A percentile compares a stretch with the other conserved stretches of the same genome.
These are phyloP conservation scores for Procavia capensis DNA, from an alignment of 2,113 vertebrate genomes.

Conservation along the genomic window DNA sequence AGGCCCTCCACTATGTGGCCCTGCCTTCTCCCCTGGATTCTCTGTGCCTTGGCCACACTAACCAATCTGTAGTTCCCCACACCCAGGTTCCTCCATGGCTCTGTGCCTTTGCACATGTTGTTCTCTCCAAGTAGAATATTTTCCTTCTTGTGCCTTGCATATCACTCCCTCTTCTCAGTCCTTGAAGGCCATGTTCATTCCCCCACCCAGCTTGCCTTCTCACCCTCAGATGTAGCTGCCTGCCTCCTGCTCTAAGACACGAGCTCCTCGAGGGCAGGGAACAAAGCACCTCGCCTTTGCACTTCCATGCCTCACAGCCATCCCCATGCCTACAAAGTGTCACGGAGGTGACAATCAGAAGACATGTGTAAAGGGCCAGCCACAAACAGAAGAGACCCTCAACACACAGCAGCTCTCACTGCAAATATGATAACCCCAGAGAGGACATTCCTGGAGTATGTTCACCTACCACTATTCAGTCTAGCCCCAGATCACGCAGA, in stretches of 20 bases:
- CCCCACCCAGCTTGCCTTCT: background rate
- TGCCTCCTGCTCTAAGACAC: background rate
- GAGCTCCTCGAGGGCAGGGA: background rate
- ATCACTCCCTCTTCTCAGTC: background rate
- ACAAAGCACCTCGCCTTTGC: background rate
- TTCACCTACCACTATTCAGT: background rate
- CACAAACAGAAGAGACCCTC: background rate
- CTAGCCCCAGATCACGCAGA: background rate
- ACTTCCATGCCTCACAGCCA: background rate
- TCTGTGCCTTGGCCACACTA: background rate
- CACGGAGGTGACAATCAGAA: background rate
- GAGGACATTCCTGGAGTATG: rapidly evolving
- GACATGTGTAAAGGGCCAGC: background rate
- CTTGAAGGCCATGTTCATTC: background rate
- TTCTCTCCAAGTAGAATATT: background rate
- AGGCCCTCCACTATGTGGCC: background rate
- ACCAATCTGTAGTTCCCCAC: rapidly evolving
- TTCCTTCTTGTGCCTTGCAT: background rate
- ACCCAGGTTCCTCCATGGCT: background rate
- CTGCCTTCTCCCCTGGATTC: background rate
- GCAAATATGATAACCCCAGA: background rate
- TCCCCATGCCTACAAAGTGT: background rate
- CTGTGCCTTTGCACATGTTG: background rate
- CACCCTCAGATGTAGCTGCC: background rate
- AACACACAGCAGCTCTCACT: background rate